phyloP scores from a whole-genome alignment of 2,113 vertebrate species.

The human region DNA sequence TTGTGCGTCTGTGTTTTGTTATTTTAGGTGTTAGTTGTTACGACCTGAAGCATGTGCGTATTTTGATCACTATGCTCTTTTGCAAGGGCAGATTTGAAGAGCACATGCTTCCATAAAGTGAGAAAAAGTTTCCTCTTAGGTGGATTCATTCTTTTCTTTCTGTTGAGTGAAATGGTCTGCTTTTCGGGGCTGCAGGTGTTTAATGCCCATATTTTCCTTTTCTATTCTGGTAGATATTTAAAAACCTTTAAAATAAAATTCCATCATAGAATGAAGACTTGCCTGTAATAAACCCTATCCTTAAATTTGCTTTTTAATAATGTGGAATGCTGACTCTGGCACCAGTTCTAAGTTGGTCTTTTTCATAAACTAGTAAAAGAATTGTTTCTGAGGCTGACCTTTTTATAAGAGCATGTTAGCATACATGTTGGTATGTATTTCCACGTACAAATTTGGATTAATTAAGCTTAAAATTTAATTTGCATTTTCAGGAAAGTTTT shows the following conservation, averaged over 20 bases:
- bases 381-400: neutral
- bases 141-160: neutral
- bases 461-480: neutral
- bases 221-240: neutral
- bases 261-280: neutral
- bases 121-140: neutral
- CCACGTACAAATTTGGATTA: neutral
- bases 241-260: conserved; percentile 16
- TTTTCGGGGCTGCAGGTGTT: neutral
- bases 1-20: neutral
- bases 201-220: neutral
- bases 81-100: neutral
- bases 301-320: neutral
- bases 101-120: neutral
- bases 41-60: neutral
- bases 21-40: neutral
- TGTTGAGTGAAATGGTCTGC: neutral
- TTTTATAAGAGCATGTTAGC: neutral
- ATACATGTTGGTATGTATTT: neutral
- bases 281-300: neutral
- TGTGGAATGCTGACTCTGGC: neutral
- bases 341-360: neutral
- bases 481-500: neutral
- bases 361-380: neutral
- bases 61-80: neutral